Evolutionary conservation across 1,140 invertebrate genomes (phyloP), one percentile per base, ranked within the genome.

Genomic region (Varroa destructor): DNA sequence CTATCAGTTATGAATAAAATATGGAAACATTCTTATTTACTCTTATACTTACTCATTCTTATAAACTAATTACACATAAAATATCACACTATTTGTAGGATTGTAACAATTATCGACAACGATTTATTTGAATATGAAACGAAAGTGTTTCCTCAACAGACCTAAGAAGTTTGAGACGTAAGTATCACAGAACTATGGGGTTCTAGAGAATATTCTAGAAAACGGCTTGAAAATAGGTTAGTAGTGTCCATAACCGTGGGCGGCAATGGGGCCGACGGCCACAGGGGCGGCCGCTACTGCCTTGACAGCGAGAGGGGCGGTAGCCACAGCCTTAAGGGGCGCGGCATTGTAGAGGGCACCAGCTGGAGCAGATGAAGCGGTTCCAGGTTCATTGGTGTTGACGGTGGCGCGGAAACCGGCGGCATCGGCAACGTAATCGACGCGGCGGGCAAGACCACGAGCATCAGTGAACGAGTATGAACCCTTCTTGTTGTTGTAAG

Each of bases 401-500:
- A 72, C 58, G 46, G 56, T 42, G 36, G 72, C 72, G 55, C 72
- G 72, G 72, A 72, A 72, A 10, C 72, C 72, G 25, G 54, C 46
- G 46, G 56, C 72, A 64, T 72, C 72, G 56, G 72, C 72, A 12
- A 72, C 56, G 72, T 72, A 72, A 58, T 72, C 72, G 8, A 72
- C 72, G 12, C 64, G 72, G 8, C 72, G 51, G 12, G 54, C 25
- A 36, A 67, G 40, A 36, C 72, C 72, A 64, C 46, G 56, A 14
- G 72, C 56, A 54, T 72, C 72, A 14, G 58, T 42, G 42, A 74
- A 75, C 25, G 73, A 73, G 70, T 75, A 75, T n/a, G 74, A 75
- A 58, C 74, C 74, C 46, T 74, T 74, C 70, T 74, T 75, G 70
- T 73, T 73, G 25, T 72, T 72, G 51, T 72, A 72, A 43, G 73